Evolutionary conservation across 1,140 invertebrate genomes (phyloP), one percentile per base, ranked within the genome.

Genomic region (Drosophila hydei): DNA sequence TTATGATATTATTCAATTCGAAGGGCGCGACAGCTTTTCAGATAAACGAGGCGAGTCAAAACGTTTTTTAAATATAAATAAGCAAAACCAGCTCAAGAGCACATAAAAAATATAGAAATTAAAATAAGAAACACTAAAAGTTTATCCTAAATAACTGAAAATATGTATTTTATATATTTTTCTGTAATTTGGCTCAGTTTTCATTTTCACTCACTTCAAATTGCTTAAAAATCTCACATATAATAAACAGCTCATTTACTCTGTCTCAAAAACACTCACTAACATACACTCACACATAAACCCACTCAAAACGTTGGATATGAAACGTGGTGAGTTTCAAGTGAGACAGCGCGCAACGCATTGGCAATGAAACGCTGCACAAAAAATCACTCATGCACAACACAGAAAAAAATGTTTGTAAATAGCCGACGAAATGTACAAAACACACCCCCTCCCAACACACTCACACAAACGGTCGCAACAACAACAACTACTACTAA

Each of bases 1-100:
- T 87, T 87, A 87, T 83, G 78, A 87, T 87, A 77, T 81, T 59
- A 68, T 77, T 68, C 74, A 70, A 78, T 87, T 76, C 30, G 75
- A 65, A 70, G 68, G 64, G 61, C 65, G 68, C 64, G 83, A 87
- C 81, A 75, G 48, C 72, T 85, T 85, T 70, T 58, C 64, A 87
- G 81, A 87, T 87, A 87, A 87, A 69, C 73, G 40, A 40, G n/a
- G 8, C 52, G 48, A 62, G 30, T 52, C 63, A n/a, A n/a, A n/a
- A 43, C 64, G 43, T 16, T 11, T 55, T 50, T 42, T 7, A 45
- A 50, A 50, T 21, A 14, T 25, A 52, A 42, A 30, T 1, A 43
- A 5, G 9, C 7, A 55, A 40, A 11, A 4, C 16, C 8, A 36
- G 40, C n/a, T 16, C 14, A n/a, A 16, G n/a, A n/a, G n/a, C n/a